These are phyloP conservation scores for Platygyra sinensis DNA, from an alignment of 64 coral and sea anemone genomes.

Conservation along the genomic window DNA sequence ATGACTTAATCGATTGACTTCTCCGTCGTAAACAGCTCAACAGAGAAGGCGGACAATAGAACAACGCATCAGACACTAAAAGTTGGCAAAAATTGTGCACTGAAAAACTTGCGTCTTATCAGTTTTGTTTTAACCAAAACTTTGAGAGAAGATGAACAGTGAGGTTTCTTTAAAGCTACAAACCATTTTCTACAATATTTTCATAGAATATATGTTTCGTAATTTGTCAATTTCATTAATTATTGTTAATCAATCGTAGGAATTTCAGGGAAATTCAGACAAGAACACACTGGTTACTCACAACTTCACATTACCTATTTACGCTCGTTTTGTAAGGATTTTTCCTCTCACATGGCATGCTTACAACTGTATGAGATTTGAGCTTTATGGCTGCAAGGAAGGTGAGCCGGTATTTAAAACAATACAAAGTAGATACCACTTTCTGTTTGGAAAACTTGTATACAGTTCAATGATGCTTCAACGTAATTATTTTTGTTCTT, in stretches of 20 bases:
- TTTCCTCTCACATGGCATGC: background rate
- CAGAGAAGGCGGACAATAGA: no score
- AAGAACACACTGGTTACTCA: background rate
- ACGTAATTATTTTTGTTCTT: no score
- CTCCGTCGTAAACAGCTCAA: no score
- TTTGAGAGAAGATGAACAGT: no score
- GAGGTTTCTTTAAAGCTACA: no score
- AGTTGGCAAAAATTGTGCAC: no score
- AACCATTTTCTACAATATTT: background rate
- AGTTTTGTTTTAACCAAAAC: no score
- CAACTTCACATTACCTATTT: background rate
- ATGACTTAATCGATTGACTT: no score
- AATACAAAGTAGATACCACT: background rate
- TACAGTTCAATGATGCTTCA: no score
- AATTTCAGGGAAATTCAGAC: background rate
- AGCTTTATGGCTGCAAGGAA: slow-evolving; percentile 15
- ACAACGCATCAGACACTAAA: no score
- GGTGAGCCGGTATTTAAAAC: background rate
- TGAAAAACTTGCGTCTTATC: no score
- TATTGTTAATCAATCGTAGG: background rate
- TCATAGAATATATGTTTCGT: background rate
- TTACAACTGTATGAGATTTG: background rate
- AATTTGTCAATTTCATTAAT: background rate
- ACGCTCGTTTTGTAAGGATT: background rate
- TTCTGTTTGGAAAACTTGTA: background rate